Evolutionary conservation across 37 sponge, comb jelly and placozoan genomes (phyloP), one percentile per base, ranked within the genome.

Genomic region (Chondrilla cf. caribensis): DNA sequence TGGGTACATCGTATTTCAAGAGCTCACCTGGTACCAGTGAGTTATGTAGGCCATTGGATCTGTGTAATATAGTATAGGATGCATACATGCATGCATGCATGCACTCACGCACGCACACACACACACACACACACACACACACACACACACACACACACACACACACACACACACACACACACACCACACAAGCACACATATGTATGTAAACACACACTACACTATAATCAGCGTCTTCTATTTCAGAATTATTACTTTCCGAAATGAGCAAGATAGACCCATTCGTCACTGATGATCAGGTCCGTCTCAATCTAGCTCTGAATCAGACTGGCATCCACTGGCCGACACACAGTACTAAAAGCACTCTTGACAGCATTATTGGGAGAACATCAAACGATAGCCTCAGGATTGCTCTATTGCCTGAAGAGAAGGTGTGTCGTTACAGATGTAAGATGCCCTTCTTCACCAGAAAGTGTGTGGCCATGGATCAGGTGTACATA

Each of bases 21-120:
- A 73, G 76, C 36, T 39, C 76, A 17, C 1, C 76, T 25, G 76
- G 76, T 17, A 39, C 76, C 29, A 38, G 76, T 73, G 25, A 73
- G 41, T 40, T 37, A n/a, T 28, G 17, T 17, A 55, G 11, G 57
- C n/a, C n/a, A n/a, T n/a, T n/a, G n/a, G n/a, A n/a, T n/a, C n/a
- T n/a, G n/a, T n/a, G n/a, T n/a, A n/a, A 17, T 54, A 17, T 54
- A 54, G 11, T 11, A 54, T 11, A 17, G 57, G 15, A 47, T 11
- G 11, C 51, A 47, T 47, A 47, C 51, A 47, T 11, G 11, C 51
- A 47, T 11, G 11, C 51, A 47, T 11, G 51, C 51, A 47, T 11
- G 11, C 51, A 47, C 51, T 14, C 51, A 47, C 51, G 11, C 51
- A 47, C 51, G 11, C 51, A 47, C 51, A 47, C 51, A 11, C 11